Evolutionary conservation across 2,888 invertebrate genomes (phyloP), one percentile per base, ranked within the genome.

Genomic region (Leptura quadrifasciata): DNA sequence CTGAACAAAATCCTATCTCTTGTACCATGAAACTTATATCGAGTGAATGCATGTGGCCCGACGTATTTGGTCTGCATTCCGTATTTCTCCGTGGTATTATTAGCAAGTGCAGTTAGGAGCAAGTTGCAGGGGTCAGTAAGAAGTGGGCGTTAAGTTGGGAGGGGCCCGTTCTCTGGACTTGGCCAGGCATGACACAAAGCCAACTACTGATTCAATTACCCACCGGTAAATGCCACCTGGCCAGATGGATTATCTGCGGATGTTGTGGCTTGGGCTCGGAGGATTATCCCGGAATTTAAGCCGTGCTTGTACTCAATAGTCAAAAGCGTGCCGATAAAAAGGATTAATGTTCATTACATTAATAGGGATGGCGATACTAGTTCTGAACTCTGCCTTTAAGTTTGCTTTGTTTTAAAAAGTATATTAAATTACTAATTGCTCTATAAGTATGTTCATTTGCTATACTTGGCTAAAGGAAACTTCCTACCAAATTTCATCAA

Each of bases 61-160:
- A n/a, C 47, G 47, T 47, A 47, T 47, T 47, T 47, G 47, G 47
- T n/a, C n/a, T 47, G 47, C n/a, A 27, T 27, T 27, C 31, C 70
- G 57, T 35, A 47, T 20, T 71, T 20, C 20, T 39, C 39, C 47
- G 47, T 24, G 21, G 65, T n/a, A 27, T 31, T 17, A 31, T 27
- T 31, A 61, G 60, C 47, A 61, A 61, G 60, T 61, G 63, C 63
- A 64, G 39, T 64, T 39, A 20, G 39, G 47, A n/a, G 20, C 12
- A 18, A 18, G 18, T 20, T 55, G 80, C 82, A 84, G 85, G 85
- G 86, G 85, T 86, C 86, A 86, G 83, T 81, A 85, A 82, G 86
- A 86, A 86, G 86, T 86, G 86, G 86, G 86, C 86, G 86, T 85
- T 73, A 81, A 81, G 82, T 81, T 84, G 85, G 86, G 86, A 86